These are phyloP conservation scores for Andinoacara biseriatus DNA, from an alignment of 2,113 vertebrate species.

Conservation along the genomic window DNA sequence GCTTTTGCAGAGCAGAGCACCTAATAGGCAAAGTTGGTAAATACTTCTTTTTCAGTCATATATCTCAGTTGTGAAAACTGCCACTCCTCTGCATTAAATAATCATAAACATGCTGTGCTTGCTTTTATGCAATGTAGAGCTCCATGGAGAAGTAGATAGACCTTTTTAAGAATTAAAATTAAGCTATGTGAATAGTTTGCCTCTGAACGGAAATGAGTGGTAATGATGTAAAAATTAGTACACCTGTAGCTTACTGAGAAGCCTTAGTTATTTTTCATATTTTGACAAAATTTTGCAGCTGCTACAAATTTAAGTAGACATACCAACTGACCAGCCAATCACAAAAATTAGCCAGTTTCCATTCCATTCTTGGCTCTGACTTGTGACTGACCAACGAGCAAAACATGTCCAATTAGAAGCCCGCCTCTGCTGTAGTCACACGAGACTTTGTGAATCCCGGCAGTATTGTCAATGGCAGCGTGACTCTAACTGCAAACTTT, in stretches of 20 bases:
- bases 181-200: not conserved
- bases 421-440: no score
- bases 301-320: no score
- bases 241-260: not conserved
- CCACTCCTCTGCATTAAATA: constrained; percentile 46
- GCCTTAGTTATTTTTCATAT: not conserved
- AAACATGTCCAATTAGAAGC: no score
- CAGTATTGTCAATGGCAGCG: no score
- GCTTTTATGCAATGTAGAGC: constrained; percentile 14
- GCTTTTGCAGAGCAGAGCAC: constrained; percentile 25
- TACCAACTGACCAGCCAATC: no score
- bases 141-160: constrained; percentile 3
- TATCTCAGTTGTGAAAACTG: constrained; percentile 27
- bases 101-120: constrained; percentile 18
- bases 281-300: no score
- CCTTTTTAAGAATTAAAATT: not conserved
- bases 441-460: no score
- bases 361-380: no score
- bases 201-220: not conserved
- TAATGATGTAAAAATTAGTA: not conserved
- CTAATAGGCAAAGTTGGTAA: constrained; percentile 61
- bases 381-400: no score
- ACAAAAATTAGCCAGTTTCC: no score
- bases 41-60: constrained; percentile 23
- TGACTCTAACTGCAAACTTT: no score